Conservation (phyloP, 1,140 invertebrate species). For the Sinonovacula constricta region DNA sequence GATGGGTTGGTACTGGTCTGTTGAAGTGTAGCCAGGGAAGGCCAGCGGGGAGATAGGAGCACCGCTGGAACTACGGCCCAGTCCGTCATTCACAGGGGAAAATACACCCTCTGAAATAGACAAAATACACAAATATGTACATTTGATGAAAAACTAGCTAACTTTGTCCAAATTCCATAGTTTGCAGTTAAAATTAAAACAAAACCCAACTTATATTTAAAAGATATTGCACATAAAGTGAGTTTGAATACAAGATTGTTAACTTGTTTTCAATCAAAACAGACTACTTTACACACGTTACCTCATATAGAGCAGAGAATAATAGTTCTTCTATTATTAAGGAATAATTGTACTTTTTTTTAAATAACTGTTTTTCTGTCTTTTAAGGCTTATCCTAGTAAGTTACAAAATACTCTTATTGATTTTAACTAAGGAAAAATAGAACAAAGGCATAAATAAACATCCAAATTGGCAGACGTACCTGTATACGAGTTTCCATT, state of each 20-base stretch:
- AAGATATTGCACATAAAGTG: neutral
- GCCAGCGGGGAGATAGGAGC: conserved; percentile 39
- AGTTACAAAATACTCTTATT: no score
- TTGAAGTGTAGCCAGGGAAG: conserved; percentile 17
- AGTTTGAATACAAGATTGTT: neutral
- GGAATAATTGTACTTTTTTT: no score
- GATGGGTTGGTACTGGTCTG: no score
- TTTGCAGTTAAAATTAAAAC: neutral
- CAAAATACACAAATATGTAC: neutral
- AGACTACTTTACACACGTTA: neutral
- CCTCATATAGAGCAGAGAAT: no score
- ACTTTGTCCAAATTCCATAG: neutral
- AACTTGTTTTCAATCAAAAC: neutral
- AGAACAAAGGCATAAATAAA: no score
- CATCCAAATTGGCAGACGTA: no score
- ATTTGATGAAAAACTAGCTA: neutral
- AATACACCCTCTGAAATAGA: conserved; percentile 52
- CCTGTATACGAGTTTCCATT: no score
- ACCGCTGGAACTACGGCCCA: conserved; percentile 10
- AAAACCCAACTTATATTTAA: neutral
- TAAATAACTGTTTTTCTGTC: no score
- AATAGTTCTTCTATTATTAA: no score
- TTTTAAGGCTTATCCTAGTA: no score
- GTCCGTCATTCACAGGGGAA: conserved; percentile 51
- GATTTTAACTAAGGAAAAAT: no score